phyloP scores from a whole-genome alignment of 2,113 vertebrate species.

The Orcinus orca region DNA sequence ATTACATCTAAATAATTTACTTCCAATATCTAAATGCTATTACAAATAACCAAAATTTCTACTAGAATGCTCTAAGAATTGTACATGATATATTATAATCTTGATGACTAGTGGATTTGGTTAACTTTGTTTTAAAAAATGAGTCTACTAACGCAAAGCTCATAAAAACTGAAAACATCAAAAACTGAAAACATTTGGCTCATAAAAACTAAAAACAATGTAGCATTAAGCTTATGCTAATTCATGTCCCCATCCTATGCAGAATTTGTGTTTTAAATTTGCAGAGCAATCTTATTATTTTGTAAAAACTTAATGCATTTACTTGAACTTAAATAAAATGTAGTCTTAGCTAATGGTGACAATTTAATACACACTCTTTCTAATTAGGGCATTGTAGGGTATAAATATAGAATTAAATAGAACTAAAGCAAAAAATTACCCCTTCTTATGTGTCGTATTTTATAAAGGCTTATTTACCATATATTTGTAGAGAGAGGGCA shows the following conservation, averaged over 20 bases:
- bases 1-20: slow-evolving; percentile 47
- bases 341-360: slow-evolving; percentile 8
- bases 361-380: neutral
- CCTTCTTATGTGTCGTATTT: neutral
- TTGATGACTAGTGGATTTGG: neutral
- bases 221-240: neutral
- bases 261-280: slow-evolving; percentile 24
- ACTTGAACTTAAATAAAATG: slow-evolving; percentile 38
- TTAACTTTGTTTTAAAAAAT: slow-evolving; percentile 56
- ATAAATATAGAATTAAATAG: neutral
- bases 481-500: no score
- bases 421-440: slow-evolving; percentile 4
- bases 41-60: slow-evolving; percentile 53
- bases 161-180: neutral
- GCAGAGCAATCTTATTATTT: neutral
- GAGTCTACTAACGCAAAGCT: neutral
- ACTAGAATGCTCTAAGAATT: neutral
- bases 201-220: neutral
- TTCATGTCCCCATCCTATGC: neutral
- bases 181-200: slow-evolving; percentile 26
- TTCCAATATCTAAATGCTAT: slow-evolving; percentile 40
- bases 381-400: neutral
- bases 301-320: slow-evolving; percentile 4
- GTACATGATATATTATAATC: neutral
- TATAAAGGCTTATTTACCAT: neutral